Base-by-base conservation (phyloP, 2,888 invertebrate species). In the Hirtodrosophila cameraria region DNA sequence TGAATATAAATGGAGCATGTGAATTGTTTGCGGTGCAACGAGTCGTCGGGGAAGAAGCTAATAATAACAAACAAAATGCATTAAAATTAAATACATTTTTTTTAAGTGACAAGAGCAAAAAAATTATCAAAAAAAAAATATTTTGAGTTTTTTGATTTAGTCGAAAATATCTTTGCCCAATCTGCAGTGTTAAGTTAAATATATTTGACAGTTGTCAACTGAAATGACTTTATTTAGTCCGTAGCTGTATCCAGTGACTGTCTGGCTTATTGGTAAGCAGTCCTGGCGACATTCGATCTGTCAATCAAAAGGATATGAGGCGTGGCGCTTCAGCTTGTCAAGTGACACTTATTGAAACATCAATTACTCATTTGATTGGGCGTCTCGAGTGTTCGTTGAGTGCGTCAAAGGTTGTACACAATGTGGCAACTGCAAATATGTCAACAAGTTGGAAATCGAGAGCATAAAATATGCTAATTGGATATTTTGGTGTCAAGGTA, bases 271-370 rank as follows among this genome's bases (percentile, higher is more conserved):
- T 20, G 23, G 8, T 12, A n/a, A n/a, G 7, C 12, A 43, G 13
- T 11, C 20, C 30, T 27, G 6, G 13, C 35, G 28, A 5, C 39
- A 30, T 36, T 8, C 25, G 6, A 27, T 6, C 33, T 48, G 58
- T 28, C 20, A 33, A 31, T 23, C 16, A 27, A n/a, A 8, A 4
- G 41, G n/a, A 39, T 50, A 41, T 42, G 43, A 18, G 35, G 18
- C 45, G 38, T 52, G 63, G 30, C 52, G 13, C 39, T 52, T 60
- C 42, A 52, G 58, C 25, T 30, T 46, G 68, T 64, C 78, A 68
- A 77, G 68, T 42, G 53, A 11, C 62, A 75, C 75, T 71, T 72
- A 84, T 75, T 75, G 65, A 76, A 77, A 75, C 78, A 75, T 75
- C 68, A 81, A 65, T 71, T 68, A 75, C 60, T 59, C 69, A 77